phyloP scores from a whole-genome alignment of 2,797 vertebrate species.

The Geotrypetes seraphini region DNA sequence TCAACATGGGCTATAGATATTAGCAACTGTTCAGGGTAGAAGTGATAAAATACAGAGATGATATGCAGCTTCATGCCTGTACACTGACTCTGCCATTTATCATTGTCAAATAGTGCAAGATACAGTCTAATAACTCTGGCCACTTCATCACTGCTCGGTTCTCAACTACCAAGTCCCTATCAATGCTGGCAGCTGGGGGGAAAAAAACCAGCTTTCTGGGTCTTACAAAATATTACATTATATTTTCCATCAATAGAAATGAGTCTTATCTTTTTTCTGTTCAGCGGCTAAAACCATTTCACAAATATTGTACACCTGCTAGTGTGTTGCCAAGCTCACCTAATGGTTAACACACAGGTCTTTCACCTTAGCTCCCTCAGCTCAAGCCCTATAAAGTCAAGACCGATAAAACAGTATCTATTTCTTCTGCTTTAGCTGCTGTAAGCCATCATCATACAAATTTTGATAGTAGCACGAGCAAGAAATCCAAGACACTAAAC shows the following conservation, averaged over 20 bases:
- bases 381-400: no score
- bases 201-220: background rate
- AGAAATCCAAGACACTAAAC: no score
- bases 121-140: background rate
- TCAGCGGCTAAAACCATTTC: no score
- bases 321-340: no score
- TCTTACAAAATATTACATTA: background rate
- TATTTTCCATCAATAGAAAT: background rate
- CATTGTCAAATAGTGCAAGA: conserved; percentile 4
- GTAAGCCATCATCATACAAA: no score
- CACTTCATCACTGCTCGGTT: background rate
- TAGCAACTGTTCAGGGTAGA: background rate
- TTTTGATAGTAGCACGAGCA: no score
- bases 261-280: no score
- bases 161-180: background rate
- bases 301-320: no score
- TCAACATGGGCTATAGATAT: background rate
- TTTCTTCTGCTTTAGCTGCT: no score
- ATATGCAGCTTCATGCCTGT: background rate
- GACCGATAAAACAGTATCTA: no score
- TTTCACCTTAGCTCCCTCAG: no score
- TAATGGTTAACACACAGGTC: no score
- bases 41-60: conserved; percentile 1
- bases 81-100: conserved; percentile 1
- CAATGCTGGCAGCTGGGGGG: background rate